Conservation (phyloP, 1,140 invertebrate genomes). For the Eueides isabella region DNA sequence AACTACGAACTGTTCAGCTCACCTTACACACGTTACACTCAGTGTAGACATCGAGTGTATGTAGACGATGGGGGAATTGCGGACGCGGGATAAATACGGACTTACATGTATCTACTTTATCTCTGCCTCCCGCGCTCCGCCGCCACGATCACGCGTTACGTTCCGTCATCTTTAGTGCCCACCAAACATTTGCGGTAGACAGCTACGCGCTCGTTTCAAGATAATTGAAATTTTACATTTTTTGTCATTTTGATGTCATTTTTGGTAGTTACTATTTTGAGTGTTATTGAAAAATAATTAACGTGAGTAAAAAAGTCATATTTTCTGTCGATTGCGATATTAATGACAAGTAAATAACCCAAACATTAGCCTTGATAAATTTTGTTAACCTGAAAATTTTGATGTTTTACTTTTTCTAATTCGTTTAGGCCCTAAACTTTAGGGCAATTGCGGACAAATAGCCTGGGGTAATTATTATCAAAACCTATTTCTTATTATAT, state of each 20-base stretch:
- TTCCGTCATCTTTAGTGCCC: slow-evolving; percentile 39
- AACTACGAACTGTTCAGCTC: too few relatives aligned
- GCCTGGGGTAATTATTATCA: too few relatives aligned
- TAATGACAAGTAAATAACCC: slow-evolving; percentile 28
- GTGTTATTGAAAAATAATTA: slow-evolving; percentile 27
- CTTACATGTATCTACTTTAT: slow-evolving; percentile 34
- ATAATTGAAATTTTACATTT: slow-evolving; percentile 30
- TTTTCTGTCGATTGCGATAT: slow-evolving; percentile 33
- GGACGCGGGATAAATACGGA: slow-evolving; percentile 43
- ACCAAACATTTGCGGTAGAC: slow-evolving; percentile 26
- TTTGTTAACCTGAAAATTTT: slow-evolving; percentile 35
- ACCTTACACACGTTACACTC: too few relatives aligned
- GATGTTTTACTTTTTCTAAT: too few relatives aligned
- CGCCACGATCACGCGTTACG: slow-evolving; percentile 30
- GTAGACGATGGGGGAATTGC: too few relatives aligned
- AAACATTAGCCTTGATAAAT: slow-evolving; percentile 22
- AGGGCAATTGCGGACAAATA: too few relatives aligned
- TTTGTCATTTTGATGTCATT: slow-evolving; percentile 36
- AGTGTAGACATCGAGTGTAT: too few relatives aligned
- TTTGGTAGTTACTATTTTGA: slow-evolving; percentile 33
- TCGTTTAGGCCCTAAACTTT: too few relatives aligned
- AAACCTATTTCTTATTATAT: too few relatives aligned
- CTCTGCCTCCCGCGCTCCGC: slow-evolving; percentile 20
- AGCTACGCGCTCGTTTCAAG: slow-evolving; percentile 25
- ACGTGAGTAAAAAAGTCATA: slow-evolving; percentile 38